Evolutionary conservation across 2,113 vertebrate genomes (phyloP).

Genomic region (Rhea pennata): DNA sequence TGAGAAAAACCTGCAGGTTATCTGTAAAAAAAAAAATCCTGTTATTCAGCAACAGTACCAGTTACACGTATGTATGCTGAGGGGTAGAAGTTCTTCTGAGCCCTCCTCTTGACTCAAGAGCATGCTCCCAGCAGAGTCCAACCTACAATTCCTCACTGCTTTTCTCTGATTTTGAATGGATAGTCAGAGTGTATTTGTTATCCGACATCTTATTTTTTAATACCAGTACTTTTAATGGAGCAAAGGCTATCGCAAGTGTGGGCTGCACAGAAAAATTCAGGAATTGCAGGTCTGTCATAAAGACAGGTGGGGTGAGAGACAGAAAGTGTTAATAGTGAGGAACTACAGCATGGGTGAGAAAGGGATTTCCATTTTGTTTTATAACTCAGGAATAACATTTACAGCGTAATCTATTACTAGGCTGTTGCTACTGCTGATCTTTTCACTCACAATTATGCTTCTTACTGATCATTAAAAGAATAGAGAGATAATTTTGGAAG

Average conservation of each 20-base stretch:
- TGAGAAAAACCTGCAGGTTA: not conserved
- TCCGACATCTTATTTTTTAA: not conserved
- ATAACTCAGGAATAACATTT: not conserved
- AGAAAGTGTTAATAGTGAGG: not conserved
- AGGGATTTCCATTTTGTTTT: not conserved
- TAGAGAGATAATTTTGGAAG: not conserved
- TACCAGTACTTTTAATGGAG: not conserved
- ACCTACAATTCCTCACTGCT: not conserved
- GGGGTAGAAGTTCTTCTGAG: fast-evolving
- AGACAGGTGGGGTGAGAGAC: not conserved
- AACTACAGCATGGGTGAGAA: not conserved
- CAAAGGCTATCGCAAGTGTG: not conserved
- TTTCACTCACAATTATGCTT: not conserved
- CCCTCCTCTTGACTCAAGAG: not conserved
- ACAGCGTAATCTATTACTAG: fast-evolving
- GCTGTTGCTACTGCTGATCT: not conserved
- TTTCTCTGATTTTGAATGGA: not conserved
- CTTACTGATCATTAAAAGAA: not conserved
- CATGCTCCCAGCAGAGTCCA: not conserved
- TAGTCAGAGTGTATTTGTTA: not conserved
- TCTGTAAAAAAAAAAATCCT: not conserved
- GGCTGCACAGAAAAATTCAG: fast-evolving
- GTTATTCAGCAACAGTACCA: not conserved
- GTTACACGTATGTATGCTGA: not conserved
- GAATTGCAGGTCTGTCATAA: not conserved